Conservation (phyloP, 2,797 vertebrate genomes). For the Hyperoplus immaculatus region DNA sequence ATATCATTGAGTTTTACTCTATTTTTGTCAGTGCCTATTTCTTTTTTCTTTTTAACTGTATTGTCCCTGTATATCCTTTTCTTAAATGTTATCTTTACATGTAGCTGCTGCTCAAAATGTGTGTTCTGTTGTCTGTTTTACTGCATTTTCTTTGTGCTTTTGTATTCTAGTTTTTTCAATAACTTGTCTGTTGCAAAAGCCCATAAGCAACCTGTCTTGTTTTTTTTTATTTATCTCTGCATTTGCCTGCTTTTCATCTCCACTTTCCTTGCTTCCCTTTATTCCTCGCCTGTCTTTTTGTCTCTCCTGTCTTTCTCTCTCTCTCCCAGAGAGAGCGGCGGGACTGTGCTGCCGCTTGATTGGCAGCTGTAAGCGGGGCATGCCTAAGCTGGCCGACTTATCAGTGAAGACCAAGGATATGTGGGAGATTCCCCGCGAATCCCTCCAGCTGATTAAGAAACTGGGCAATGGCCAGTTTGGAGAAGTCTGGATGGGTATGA, state of each 20-base stretch:
- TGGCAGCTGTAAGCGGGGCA: constrained; percentile 92
- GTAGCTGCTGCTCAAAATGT: constrained; percentile 24
- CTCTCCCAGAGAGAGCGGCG: constrained; percentile 89
- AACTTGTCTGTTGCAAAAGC: constrained; percentile 46
- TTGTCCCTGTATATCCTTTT: constrained; percentile 4
- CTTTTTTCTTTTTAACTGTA: background rate
- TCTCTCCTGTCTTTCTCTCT: constrained; percentile 53
- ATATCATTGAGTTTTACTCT: background rate
- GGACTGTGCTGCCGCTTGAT: constrained; percentile 94
- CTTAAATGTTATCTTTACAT: background rate
- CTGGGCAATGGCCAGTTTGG: constrained; percentile 95
- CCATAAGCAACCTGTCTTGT: constrained; percentile 57
- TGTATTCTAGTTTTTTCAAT: constrained; percentile 21
- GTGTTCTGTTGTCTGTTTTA: constrained; percentile 33
- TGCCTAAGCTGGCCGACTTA: constrained; percentile 93
- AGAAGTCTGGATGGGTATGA: constrained; percentile 98
- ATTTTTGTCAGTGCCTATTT: background rate
- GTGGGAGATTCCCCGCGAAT: constrained; percentile 95
- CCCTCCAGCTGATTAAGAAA: constrained; percentile 94
- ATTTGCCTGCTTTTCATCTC: constrained; percentile 32
- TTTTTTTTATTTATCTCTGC: constrained; percentile 50
- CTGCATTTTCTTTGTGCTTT: constrained; percentile 17
- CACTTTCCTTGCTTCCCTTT: constrained; percentile 33
- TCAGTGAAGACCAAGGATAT: constrained; percentile 96
- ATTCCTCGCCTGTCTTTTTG: constrained; percentile 7